These are phyloP conservation scores for Megathymus violae DNA, from an alignment of 1,140 invertebrate species.

Conservation along the genomic window DNA sequence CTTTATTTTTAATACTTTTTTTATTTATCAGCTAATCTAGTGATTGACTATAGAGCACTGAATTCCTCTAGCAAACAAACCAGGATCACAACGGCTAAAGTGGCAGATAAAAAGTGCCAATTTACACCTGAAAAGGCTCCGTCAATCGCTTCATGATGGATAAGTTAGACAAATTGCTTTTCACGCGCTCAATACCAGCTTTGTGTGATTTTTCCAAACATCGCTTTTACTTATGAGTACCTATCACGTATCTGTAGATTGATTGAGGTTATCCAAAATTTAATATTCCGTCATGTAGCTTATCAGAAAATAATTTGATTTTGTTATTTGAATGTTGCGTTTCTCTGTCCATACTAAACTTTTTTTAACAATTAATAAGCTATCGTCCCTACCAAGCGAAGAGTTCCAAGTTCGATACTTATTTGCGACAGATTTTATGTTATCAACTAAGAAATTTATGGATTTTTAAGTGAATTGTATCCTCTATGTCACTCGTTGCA, in stretches of 20 bases:
- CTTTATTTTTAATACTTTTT: no score
- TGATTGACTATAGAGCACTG: no score
- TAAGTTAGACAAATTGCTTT: conserved; percentile 16
- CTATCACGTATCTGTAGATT: conserved; percentile 20
- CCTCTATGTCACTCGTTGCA: no score
- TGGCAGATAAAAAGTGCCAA: conserved; percentile 3
- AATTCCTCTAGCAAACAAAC: not conserved
- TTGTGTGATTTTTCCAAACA: conserved; percentile 21
- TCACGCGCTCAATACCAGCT: conserved; percentile 3
- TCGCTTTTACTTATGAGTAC: conserved; percentile 11
- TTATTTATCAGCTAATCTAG: no score
- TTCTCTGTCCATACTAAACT: no score
- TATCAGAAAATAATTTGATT: conserved; percentile 2
- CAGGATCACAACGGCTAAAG: conserved; percentile 2
- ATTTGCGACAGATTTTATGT: no score
- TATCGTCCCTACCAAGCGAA: no score
- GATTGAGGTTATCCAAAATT: conserved; percentile 10
- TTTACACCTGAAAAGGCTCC: conserved; percentile 3
- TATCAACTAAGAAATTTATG: no score
- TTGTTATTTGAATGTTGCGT: not conserved
- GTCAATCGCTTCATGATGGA: conserved; percentile 15
- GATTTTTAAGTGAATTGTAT: no score
- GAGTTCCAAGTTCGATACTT: no score
- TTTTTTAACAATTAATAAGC: no score
- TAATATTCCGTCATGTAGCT: conserved; percentile 6